These are phyloP conservation scores for Phalacrocorax pelagicus DNA, from an alignment of 2,113 vertebrate genomes.

Conservation along the genomic window DNA sequence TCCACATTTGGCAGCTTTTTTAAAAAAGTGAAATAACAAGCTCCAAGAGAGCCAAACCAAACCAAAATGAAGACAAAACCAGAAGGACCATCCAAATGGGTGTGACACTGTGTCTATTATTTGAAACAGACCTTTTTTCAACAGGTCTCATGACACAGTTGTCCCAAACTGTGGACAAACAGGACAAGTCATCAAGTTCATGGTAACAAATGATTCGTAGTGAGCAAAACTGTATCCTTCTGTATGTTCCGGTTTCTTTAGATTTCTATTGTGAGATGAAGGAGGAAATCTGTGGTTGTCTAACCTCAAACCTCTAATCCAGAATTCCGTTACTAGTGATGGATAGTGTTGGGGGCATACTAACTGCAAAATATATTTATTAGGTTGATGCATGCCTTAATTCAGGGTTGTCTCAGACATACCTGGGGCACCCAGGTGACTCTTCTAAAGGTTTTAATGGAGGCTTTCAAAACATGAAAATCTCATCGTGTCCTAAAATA, in stretches of 20 bases:
- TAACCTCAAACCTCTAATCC: background rate
- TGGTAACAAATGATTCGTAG: conserved; percentile 36
- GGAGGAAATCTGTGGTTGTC: background rate
- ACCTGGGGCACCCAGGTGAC: background rate
- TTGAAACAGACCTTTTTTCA: conserved; percentile 42
- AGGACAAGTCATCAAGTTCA: conserved; percentile 43
- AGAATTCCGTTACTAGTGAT: background rate
- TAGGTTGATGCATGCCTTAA: background rate
- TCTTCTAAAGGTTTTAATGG: background rate
- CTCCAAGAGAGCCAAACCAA: conserved; percentile 65
- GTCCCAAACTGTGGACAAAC: background rate
- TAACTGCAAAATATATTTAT: background rate
- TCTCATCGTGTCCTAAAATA: background rate
- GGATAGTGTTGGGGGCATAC: background rate
- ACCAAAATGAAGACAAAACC: conserved; percentile 59
- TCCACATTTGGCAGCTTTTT: conserved; percentile 67
- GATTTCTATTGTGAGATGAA: background rate
- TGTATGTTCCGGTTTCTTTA: background rate
- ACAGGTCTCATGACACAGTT: conserved; percentile 43
- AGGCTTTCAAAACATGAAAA: background rate
- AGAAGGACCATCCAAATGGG: conserved; percentile 51
- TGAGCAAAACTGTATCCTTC: background rate
- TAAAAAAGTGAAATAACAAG: conserved; percentile 56
- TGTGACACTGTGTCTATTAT: conserved; percentile 25
- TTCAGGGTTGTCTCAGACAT: background rate